Evolutionary conservation across 2,797 vertebrate species (phyloP).

Genomic region (Gambelia wislizenii): DNA sequence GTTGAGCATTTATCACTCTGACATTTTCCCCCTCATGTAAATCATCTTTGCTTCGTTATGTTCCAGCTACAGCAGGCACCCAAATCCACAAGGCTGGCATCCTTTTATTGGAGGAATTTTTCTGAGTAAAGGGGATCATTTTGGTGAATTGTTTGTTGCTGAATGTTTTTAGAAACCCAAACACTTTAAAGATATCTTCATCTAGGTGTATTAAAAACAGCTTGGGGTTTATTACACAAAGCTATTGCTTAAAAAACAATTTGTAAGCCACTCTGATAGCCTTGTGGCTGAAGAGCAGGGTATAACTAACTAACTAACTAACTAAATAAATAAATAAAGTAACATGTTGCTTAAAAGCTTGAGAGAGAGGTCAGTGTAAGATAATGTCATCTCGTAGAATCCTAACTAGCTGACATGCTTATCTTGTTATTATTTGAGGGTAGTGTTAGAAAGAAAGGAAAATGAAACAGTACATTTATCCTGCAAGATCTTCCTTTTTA

Average conservation of each 20-base stretch:
- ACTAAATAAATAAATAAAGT: too few species aligned
- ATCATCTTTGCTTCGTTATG: neutral
- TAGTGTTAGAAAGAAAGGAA: neutral
- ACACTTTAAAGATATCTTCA: neutral
- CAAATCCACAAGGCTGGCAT: neutral
- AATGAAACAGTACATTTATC: neutral
- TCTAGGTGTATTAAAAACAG: neutral
- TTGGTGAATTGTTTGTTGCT: neutral
- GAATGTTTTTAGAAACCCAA: neutral
- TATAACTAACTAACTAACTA: too few species aligned
- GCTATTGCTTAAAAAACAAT: too few species aligned
- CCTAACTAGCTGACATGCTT: neutral
- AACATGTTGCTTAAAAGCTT: neutral
- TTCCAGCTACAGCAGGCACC: neutral
- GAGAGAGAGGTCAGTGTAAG: neutral
- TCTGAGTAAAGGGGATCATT: neutral
- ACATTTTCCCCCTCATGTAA: neutral
- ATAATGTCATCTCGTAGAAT: neutral
- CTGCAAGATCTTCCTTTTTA: neutral
- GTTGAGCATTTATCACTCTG: slow-evolving; percentile 6
- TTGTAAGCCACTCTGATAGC: too few species aligned
- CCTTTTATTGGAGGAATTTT: neutral
- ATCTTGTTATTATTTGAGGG: too few species aligned
- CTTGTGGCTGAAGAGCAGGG: too few species aligned
- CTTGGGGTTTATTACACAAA: neutral